These are phyloP conservation scores for Trichomalopsis sarcophagae DNA, from an alignment of 1,140 invertebrate genomes.

Conservation along the genomic window DNA sequence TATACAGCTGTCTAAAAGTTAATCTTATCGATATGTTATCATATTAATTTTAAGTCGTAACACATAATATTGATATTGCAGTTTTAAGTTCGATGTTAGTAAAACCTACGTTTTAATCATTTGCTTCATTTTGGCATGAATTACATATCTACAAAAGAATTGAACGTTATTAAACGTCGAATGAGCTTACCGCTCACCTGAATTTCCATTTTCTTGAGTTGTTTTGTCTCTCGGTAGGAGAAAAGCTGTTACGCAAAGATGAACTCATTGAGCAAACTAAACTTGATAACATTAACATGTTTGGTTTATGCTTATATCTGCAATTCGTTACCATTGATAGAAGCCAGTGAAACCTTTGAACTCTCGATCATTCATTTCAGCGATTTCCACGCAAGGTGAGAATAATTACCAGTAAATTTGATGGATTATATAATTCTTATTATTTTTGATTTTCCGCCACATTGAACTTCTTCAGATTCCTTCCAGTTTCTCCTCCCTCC, in stretches of 20 bases:
- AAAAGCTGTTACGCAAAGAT: not conserved
- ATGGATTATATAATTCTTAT: not conserved
- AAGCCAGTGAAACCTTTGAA: conserved; percentile 70
- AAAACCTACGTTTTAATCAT: no score
- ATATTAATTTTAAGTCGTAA: no score
- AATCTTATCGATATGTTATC: no score
- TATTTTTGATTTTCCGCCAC: not conserved
- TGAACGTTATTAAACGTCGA: no score
- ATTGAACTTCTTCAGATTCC: conserved; percentile 76
- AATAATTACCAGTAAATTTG: not conserved
- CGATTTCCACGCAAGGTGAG: conserved; percentile 87
- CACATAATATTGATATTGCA: no score
- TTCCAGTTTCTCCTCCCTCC: conserved; percentile 77
- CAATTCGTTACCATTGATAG: not conserved
- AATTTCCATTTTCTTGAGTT: no score
- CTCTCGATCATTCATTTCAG: conserved; percentile 87
- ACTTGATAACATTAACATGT: not conserved
- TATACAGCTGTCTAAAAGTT: no score
- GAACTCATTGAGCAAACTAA: not conserved
- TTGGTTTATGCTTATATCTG: not conserved
- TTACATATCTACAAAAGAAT: no score
- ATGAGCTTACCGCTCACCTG: no score
- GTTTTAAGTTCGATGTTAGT: no score
- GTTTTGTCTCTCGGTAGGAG: not conserved
- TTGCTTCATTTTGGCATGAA: no score